Conservation (phyloP, 1,140 invertebrate genomes). For the Drosophila arawakana region DNA sequence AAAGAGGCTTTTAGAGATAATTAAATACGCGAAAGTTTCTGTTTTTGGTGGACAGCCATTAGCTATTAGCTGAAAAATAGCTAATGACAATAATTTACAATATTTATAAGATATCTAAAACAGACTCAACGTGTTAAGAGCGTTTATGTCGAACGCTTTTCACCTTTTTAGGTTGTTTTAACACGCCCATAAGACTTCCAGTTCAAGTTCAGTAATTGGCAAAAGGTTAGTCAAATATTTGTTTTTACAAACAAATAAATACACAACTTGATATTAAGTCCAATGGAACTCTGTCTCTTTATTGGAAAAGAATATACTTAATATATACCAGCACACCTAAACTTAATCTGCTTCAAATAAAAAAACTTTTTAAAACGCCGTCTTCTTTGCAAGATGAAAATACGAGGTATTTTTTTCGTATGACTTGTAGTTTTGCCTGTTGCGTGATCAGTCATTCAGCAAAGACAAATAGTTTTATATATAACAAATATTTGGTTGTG, state of each 20-base stretch:
- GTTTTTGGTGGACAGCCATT: constrained; percentile 5
- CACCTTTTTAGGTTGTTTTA: constrained; percentile 53
- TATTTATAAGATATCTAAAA: constrained; percentile 33
- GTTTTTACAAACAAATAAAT: not conserved
- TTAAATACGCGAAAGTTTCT: constrained; percentile 35
- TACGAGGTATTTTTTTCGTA: no score
- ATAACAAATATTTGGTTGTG: no score
- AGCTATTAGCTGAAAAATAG: constrained; percentile 36
- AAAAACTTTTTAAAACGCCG: no score
- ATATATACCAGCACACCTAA: no score
- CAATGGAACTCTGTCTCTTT: no score
- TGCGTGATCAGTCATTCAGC: no score
- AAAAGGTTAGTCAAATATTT: not conserved
- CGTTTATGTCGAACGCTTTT: constrained; percentile 24
- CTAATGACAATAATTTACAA: constrained; percentile 54
- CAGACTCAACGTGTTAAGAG: constrained; percentile 2
- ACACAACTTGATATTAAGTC: no score
- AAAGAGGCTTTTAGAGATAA: not conserved
- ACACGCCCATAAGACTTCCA: constrained; percentile 40
- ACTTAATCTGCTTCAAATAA: no score
- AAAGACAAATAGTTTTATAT: no score
- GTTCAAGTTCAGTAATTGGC: constrained; percentile 26
- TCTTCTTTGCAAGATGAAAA: no score
- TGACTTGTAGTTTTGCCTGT: no score
- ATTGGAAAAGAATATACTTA: no score